These are phyloP conservation scores for Prosapia bicincta DNA, from an alignment of 2,888 invertebrate species.

Conservation along the genomic window DNA sequence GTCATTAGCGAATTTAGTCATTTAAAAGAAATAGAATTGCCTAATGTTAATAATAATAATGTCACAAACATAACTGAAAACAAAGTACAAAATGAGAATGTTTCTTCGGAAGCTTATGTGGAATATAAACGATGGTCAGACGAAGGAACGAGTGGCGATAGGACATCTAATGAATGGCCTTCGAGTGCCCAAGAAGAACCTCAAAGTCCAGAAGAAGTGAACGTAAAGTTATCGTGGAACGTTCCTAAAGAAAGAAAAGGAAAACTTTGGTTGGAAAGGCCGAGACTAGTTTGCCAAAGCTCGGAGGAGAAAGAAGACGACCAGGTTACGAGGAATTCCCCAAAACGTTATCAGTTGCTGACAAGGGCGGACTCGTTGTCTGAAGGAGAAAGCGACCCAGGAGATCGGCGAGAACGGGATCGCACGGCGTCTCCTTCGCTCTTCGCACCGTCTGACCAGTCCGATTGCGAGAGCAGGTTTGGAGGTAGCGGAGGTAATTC, in stretches of 20 bases:
- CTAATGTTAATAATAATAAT: background rate
- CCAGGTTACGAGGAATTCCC: conserved; percentile 25
- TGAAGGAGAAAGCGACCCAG: conserved; percentile 63
- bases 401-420: conserved; percentile 45
- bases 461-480: conserved; percentile 53
- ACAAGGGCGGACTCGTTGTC: conserved; percentile 64
- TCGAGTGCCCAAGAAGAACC: conserved; percentile 46
- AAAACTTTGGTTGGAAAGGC: conserved; percentile 45
- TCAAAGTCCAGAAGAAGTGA: conserved; percentile 46
- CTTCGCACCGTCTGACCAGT: conserved; percentile 63
- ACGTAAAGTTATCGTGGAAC: conserved; percentile 51
- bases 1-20: conserved; percentile 17
- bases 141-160: conserved; percentile 25
- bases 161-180: conserved; percentile 22
- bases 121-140: conserved; percentile 31
- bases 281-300: conserved; percentile 63
- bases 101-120: background rate
- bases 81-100: conserved; percentile 8
- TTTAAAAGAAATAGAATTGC: conserved; percentile 27
- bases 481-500: conserved; percentile 42
- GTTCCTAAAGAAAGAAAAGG: conserved; percentile 45
- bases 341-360: conserved; percentile 34
- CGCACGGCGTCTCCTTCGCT: conserved; percentile 59
- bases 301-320: conserved; percentile 69
- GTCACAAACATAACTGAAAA: background rate